Evolutionary conservation across 2,797 vertebrate genomes (phyloP).

Genomic region (Semaprochilodus insignis): DNA sequence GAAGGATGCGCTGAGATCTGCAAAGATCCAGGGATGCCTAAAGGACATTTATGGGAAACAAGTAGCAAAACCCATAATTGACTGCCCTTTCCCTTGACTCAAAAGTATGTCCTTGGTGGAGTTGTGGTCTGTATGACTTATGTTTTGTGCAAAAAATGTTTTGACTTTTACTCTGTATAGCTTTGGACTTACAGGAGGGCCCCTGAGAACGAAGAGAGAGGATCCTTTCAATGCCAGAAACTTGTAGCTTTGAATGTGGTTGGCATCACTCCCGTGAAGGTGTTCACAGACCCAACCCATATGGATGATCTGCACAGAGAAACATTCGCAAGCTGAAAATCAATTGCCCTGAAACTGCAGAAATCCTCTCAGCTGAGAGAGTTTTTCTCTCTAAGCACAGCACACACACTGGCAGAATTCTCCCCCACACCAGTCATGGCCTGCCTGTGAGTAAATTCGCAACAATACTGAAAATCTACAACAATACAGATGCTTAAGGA

Average conservation of each 20-base stretch:
- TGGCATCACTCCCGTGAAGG: slow-evolving; percentile 74
- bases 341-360: slow-evolving; percentile 45
- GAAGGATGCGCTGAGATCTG: slow-evolving; percentile 42
- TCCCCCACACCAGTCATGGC: neutral
- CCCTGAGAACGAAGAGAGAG: slow-evolving; percentile 86
- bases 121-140: slow-evolving; percentile 34
- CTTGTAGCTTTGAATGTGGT: slow-evolving; percentile 80
- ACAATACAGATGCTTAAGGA: slow-evolving; percentile 12
- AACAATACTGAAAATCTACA: neutral
- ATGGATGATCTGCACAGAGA: slow-evolving; percentile 84
- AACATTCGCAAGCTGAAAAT: slow-evolving; percentile 62
- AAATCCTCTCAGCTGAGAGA: slow-evolving; percentile 28
- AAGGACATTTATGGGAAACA: slow-evolving; percentile 41
- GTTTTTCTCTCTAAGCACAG: slow-evolving; percentile 14
- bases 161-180: slow-evolving; percentile 33
- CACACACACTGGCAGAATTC: slow-evolving; percentile 2
- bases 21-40: slow-evolving; percentile 35
- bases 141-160: slow-evolving; percentile 41
- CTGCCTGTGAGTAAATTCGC: slow-evolving; percentile 13
- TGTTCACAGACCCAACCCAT: slow-evolving; percentile 93
- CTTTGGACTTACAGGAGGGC: slow-evolving; percentile 85
- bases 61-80: slow-evolving; percentile 28
- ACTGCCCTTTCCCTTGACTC: slow-evolving; percentile 20
- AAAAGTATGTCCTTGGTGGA: slow-evolving; percentile 26
- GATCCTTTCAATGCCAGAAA: slow-evolving; percentile 92